Evolutionary conservation across 1,140 invertebrate species (phyloP), one percentile per base, ranked within the genome.

Genomic region (Drosophila ogumai): DNA sequence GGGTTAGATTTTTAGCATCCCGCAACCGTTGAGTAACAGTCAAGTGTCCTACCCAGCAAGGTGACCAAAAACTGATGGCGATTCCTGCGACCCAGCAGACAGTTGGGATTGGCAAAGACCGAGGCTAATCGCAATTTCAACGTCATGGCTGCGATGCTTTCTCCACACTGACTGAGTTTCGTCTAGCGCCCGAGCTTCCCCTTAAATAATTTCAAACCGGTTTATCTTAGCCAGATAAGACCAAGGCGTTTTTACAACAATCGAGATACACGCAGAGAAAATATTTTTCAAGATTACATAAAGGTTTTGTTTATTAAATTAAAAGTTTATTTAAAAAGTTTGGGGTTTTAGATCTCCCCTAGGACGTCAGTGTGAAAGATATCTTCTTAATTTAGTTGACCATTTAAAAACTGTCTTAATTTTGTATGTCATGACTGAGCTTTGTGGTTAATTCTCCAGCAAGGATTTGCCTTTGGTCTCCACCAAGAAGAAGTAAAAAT

Each of bases 381-480:
- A 28, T 28, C 15, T 10, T n/a, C 8, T 9, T 9, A 2, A 17
- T 17, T 19, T 2, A 19, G 12, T 6, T 6, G 3, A 22, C 1
- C 5, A 22, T 13, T 31, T 31, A 1, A 9, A 19, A 32, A 19
- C 17, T 32, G 0, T 13, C 5, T 31, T 3, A 1, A 19, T 19
- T 32, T 31, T 12, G 7, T 4, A 28, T 28, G 15, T 49, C 4
- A 1, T 10, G 2, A 9, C 47, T 31, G n/a, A 41, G 10, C 4
- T 10, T 5, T 34, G 1, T 3, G 13, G 1, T 40, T 58, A 85
- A 19, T 49, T 9, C 13, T 79, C 75, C 34, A 86, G 58, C 58
- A 91, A 56, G 0, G 90, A 88, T 60, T 91, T 92, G 7, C 91
- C 82, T 38, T 76, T 90, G 12, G 85, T 90, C 47, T 90, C 85